Evolutionary conservation across 2,113 vertebrate genomes (phyloP).

Genomic region (Chamaea fasciata): DNA sequence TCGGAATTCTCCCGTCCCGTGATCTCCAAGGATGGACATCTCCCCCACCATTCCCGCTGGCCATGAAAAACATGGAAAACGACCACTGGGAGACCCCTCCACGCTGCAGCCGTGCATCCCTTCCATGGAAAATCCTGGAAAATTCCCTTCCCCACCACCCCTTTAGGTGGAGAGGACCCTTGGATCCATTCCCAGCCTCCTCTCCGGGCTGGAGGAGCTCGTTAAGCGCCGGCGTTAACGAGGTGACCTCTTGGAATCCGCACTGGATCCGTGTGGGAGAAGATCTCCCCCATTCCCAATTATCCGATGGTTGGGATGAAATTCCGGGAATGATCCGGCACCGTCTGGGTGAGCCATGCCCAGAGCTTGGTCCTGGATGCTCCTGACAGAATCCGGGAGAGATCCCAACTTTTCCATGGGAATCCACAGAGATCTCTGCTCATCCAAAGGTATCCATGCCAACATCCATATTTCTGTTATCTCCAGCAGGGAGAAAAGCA

Average conservation of each 20-base stretch:
- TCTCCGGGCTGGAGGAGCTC: neutral
- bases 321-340: neutral
- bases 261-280: neutral
- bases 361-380: neutral
- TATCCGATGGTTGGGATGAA: neutral
- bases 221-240: neutral
- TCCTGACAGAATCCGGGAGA: rapidly evolving
- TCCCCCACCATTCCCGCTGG: neutral
- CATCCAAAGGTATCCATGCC: rapidly evolving
- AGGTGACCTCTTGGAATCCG: neutral
- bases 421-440: neutral
- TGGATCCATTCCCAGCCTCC: neutral
- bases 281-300: neutral
- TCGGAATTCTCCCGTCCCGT: neutral
- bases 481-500: neutral
- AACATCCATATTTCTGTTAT: no score
- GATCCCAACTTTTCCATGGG: neutral
- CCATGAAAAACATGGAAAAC: neutral
- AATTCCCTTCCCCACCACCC: neutral
- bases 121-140: neutral
- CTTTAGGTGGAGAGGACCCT: rapidly evolving
- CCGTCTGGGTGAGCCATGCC: neutral
- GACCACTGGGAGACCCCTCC: neutral
- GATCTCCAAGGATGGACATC: neutral
- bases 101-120: rapidly evolving